Evolutionary conservation across 2,113 vertebrate species (phyloP).

Genomic region (Pardalotus punctatus): DNA sequence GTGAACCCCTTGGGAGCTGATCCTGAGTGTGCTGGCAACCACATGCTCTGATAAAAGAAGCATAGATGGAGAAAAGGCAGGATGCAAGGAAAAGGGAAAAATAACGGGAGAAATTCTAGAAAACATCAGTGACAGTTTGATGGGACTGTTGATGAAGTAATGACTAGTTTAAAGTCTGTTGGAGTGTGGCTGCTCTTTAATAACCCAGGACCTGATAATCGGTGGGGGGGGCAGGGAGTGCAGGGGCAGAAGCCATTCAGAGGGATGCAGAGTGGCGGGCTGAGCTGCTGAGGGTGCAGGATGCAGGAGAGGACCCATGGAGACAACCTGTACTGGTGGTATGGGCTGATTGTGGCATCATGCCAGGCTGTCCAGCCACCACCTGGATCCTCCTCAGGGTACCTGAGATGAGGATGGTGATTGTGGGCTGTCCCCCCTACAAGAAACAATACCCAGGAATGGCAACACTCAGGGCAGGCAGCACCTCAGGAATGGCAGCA

Average conservation of each 20-base stretch:
- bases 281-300: background rate
- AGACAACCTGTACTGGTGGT: background rate
- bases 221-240: no score
- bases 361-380: fast-evolving
- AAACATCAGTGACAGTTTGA: constrained; percentile 46
- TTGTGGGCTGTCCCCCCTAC: background rate
- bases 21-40: background rate
- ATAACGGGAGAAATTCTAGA: background rate
- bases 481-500: background rate
- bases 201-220: background rate
- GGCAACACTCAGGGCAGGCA: background rate
- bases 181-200: background rate
- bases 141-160: constrained; percentile 46
- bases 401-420: fast-evolving
- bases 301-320: background rate
- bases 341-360: background rate
- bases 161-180: constrained; percentile 33
- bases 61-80: background rate
- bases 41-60: background rate
- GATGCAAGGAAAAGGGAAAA: background rate
- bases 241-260: background rate
- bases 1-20: background rate
- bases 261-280: fast-evolving
- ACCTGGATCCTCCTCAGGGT: background rate
- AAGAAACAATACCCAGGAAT: background rate